These are phyloP conservation scores for Tortricodes alternella DNA, from an alignment of 2,888 invertebrate species.

Conservation along the genomic window DNA sequence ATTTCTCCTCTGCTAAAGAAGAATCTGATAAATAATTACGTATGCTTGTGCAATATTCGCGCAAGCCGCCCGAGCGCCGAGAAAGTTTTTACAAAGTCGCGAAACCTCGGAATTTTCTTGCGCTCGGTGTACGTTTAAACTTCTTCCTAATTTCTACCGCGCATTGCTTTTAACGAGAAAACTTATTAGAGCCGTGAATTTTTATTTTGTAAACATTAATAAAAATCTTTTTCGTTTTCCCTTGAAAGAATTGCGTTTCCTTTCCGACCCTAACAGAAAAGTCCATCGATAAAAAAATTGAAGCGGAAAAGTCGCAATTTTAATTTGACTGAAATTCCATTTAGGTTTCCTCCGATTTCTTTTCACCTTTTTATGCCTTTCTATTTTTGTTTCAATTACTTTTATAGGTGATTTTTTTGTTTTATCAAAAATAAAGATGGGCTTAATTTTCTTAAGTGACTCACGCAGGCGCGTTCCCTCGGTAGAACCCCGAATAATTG, in stretches of 20 bases:
- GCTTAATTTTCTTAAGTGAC: slow-evolving; percentile 4
- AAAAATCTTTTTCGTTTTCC: slow-evolving; percentile 21
- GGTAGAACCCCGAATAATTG: background rate
- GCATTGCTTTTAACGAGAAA: slow-evolving; percentile 27
- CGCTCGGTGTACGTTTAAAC: slow-evolving; percentile 19
- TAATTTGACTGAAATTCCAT: slow-evolving; percentile 26
- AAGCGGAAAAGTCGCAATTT: slow-evolving; percentile 30
- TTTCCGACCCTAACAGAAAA: slow-evolving; percentile 10
- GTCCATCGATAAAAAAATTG: slow-evolving; percentile 30
- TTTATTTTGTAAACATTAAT: slow-evolving; percentile 27
- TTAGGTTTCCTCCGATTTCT: slow-evolving; percentile 19
- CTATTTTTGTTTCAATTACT: slow-evolving; percentile 21
- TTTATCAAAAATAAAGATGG: slow-evolving; percentile 15
- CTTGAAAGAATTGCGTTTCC: slow-evolving; percentile 22
- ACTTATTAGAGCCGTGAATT: slow-evolving; percentile 24
- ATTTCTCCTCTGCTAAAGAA: slow-evolving; percentile 6
- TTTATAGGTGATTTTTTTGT: slow-evolving; percentile 12
- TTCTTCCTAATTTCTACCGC: slow-evolving; percentile 19
- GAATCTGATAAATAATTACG: slow-evolving; percentile 18
- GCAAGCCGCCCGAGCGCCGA: background rate
- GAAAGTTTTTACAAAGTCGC: slow-evolving; percentile 27
- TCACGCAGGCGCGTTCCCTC: background rate
- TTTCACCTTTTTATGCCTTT: slow-evolving; percentile 17
- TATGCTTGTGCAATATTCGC: background rate
- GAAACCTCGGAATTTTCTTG: slow-evolving; percentile 18